phyloP scores from a whole-genome alignment of 2,797 vertebrate genomes.

The Lepilemur septentrionalis region DNA sequence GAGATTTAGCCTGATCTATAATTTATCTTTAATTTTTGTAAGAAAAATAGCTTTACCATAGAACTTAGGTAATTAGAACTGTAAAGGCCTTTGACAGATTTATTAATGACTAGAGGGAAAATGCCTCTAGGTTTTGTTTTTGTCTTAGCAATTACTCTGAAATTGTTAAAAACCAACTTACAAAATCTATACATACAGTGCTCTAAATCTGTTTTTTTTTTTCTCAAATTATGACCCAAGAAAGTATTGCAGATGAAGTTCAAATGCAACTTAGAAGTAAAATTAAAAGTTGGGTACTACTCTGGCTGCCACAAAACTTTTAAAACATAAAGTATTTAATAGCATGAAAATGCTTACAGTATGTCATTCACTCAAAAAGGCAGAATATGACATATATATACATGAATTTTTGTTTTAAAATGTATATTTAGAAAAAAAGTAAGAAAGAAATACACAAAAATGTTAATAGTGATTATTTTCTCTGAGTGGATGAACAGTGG shows the following conservation, averaged over 20 bases:
- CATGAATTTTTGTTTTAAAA: not conserved
- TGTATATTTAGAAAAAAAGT: not conserved
- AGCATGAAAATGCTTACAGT: not conserved
- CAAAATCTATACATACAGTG: not conserved
- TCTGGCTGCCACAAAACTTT: not conserved
- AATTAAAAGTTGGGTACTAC: not conserved
- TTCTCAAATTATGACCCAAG: not conserved
- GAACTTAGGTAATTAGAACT: not conserved
- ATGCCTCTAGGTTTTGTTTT: not conserved
- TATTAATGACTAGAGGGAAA: not conserved
- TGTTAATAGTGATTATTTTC: not conserved
- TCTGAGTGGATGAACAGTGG: not conserved
- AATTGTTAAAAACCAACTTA: not conserved
- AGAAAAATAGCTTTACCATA: not conserved
- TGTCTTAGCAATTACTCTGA: not conserved
- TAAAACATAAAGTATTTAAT: not conserved
- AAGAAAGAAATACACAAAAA: not conserved
- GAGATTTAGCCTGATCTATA: not conserved
- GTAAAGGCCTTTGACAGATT: not conserved
- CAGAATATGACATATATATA: not conserved
- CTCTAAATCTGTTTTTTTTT: not conserved
- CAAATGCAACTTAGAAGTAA: constrained; percentile 13
- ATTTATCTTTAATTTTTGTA: not conserved
- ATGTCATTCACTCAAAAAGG: not conserved
- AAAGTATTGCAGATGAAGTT: not conserved